A percentile compares a stretch with the other conserved stretches of the same genome.
Conservation (phyloP, 2,113 vertebrate genomes). For the Calypte anna region DNA sequence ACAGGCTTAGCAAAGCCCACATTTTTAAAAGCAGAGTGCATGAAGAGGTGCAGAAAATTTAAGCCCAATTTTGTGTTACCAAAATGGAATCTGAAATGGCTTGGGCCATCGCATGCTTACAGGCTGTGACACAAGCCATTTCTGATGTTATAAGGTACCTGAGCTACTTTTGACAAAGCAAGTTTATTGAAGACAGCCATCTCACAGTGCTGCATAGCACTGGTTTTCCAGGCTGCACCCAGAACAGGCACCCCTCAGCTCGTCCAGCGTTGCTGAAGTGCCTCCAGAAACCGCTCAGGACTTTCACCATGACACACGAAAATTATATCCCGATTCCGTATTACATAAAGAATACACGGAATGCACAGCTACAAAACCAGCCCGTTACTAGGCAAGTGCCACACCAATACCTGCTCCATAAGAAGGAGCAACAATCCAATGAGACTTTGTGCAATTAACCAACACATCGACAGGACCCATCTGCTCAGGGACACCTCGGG, state of each 20-base stretch:
- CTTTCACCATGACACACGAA: too few relatives aligned
- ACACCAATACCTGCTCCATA: too few relatives aligned
- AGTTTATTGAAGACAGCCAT: rapidly evolving
- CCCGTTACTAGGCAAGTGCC: rapidly evolving
- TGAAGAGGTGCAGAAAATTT: rapidly evolving
- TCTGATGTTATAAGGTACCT: rapidly evolving
- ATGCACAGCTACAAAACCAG: rapidly evolving
- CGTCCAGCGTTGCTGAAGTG: not conserved
- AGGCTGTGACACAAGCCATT: not conserved
- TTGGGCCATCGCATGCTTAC: rapidly evolving
- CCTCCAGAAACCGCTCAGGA: not conserved
- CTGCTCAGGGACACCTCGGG: rapidly evolving
- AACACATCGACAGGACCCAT: rapidly evolving
- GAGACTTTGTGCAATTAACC: rapidly evolving
- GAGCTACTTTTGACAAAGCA: not conserved
- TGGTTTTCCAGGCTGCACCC: not conserved
- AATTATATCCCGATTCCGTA: not conserved
- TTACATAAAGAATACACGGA: rapidly evolving
- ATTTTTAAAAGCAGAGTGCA: not conserved
- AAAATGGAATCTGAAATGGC: not conserved
- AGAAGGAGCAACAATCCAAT: rapidly evolving
- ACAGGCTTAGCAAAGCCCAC: rapidly evolving
- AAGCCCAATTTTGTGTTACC: not conserved
- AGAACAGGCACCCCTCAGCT: not conserved
- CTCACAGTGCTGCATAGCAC: rapidly evolving